phyloP scores from a whole-genome alignment of 2,113 vertebrate species.

The Solea solea region DNA sequence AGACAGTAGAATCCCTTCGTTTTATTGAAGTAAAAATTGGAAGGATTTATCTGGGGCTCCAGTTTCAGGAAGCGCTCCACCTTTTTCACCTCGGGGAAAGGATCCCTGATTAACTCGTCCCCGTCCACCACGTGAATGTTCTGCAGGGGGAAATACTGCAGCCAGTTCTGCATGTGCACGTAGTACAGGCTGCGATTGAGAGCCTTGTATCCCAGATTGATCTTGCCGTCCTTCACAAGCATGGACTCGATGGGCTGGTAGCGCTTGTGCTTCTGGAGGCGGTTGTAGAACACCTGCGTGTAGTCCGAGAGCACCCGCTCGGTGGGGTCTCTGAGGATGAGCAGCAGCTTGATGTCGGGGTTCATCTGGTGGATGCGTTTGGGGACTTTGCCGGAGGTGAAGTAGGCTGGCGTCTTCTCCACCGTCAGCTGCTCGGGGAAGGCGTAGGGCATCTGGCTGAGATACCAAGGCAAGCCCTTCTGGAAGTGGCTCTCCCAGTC shows the following conservation, averaged over 20 bases:
- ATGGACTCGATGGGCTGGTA: constrained; percentile 90
- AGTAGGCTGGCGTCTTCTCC: constrained; percentile 98
- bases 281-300: constrained; percentile 96
- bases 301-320: constrained; percentile 97
- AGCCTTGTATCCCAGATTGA: constrained; percentile 96
- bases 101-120: constrained; percentile 91
- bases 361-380: constrained; percentile 89
- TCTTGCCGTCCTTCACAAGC: constrained; percentile 86
- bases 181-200: constrained; percentile 96
- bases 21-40: constrained; percentile 98
- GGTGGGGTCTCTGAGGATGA: constrained; percentile 94
- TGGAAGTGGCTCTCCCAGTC: constrained; percentile 95
- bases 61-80: constrained; percentile 92
- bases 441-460: constrained; percentile 92
- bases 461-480: constrained; percentile 92
- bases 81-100: constrained; percentile 91
- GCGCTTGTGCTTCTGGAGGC: constrained; percentile 92
- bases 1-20: constrained; percentile 98
- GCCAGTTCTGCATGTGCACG: constrained; percentile 92
- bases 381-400: constrained; percentile 91
- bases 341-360: constrained; percentile 86
- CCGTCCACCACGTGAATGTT: constrained; percentile 94
- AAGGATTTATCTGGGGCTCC: constrained; percentile 90
- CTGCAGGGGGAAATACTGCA: constrained; percentile 87
- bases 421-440: constrained; percentile 89